Conservation (phyloP, 2,888 invertebrate genomes). For the Diaperis boleti region DNA sequence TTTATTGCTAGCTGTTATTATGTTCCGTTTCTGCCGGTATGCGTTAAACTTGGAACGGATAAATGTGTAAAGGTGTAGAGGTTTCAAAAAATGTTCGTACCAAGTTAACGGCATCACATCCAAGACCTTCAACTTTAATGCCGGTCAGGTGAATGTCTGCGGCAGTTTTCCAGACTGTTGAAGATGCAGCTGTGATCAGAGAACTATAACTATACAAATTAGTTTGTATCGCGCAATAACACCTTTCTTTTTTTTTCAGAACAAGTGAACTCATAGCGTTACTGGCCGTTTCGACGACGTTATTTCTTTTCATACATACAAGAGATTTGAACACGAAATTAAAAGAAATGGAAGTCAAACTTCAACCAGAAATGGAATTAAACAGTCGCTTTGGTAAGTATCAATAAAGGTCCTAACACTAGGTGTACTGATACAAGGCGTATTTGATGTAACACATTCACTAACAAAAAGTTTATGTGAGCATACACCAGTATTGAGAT, state of each 20-base stretch:
- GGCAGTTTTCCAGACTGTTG: neutral
- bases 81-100: conserved; percentile 1
- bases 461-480: too few species aligned
- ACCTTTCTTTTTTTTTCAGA: conserved; percentile 70
- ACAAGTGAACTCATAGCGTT: conserved; percentile 87
- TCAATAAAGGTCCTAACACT: too few species aligned
- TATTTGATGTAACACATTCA: too few species aligned
- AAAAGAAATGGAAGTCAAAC: conserved; percentile 82
- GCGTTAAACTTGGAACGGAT: neutral
- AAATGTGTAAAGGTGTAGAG: neutral
- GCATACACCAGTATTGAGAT: too few species aligned
- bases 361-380: conserved; percentile 73
- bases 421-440: too few species aligned
- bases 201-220: too few species aligned
- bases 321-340: conserved; percentile 84
- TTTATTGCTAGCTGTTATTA: neutral
- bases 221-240: too few species aligned
- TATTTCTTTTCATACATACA: conserved; percentile 88
- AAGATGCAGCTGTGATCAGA: too few species aligned
- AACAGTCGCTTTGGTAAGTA: conserved; percentile 69
- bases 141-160: conserved; percentile 28
- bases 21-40: neutral
- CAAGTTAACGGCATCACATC: conserved; percentile 22
- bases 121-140: conserved; percentile 21
- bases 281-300: conserved; percentile 84